Evolutionary conservation across 2,113 vertebrate genomes (phyloP).

Genomic region (Cebidichthys violaceus): DNA sequence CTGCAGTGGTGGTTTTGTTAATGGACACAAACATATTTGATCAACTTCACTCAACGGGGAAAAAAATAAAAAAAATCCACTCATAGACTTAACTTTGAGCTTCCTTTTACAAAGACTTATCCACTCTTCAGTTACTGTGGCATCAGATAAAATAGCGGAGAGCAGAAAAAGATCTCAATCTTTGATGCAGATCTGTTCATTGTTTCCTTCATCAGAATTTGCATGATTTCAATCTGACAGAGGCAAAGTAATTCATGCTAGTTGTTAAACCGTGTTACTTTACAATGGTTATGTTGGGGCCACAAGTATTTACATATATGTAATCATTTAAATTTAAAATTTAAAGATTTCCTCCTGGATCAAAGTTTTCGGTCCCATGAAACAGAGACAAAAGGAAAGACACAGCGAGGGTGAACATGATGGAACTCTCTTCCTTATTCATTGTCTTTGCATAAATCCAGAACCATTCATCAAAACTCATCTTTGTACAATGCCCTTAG

Average conservation of each 20-base stretch:
- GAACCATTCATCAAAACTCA: neutral
- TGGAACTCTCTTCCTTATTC: conserved; percentile 14
- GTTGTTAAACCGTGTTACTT: neutral
- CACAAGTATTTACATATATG: neutral
- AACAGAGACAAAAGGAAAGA: neutral
- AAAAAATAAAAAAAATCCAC: neutral
- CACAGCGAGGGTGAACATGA: neutral
- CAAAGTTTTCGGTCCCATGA: neutral
- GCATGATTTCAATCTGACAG: neutral
- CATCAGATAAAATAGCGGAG: neutral
- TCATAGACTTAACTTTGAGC: neutral
- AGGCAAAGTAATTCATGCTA: neutral
- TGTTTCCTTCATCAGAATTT: neutral
- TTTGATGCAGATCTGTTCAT: neutral
- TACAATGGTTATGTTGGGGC: neutral
- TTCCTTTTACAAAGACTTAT: neutral
- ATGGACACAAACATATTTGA: conserved; percentile 13
- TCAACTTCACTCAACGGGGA: neutral
- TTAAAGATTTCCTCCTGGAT: neutral
- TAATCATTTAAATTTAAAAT: neutral
- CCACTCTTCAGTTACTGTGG: neutral
- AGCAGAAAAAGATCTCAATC: neutral
- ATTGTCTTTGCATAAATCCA: conserved; percentile 41
- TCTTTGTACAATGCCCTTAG: neutral
- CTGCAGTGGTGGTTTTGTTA: conserved; percentile 12